Conservation (phyloP, 2,888 invertebrate species). For the Taphrorychus bicolor region DNA sequence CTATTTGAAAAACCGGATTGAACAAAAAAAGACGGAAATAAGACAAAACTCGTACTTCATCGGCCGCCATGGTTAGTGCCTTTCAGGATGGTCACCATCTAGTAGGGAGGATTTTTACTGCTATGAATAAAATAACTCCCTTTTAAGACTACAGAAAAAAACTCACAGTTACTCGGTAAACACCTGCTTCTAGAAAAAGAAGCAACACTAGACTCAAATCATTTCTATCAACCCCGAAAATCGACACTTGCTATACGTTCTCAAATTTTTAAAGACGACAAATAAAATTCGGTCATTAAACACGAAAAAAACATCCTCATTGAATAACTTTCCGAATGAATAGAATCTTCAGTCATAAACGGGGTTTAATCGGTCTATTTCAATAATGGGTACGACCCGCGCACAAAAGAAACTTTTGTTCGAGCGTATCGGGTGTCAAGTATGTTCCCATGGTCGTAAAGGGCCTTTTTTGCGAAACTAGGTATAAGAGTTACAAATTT, state of each 20-base stretch:
- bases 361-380: conserved; percentile 40
- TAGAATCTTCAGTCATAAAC: conserved; percentile 27
- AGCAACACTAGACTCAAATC: no score
- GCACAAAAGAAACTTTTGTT: conserved; percentile 42
- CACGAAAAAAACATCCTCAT: conserved; percentile 21
- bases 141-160: no score
- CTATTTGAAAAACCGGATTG: no score
- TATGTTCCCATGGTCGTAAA: conserved; percentile 58
- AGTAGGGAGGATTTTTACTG: no score
- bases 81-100: no score
- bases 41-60: no score
- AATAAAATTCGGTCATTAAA: conserved; percentile 35
- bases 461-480: conserved; percentile 53
- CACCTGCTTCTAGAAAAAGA: no score
- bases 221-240: conserved; percentile 7
- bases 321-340: conserved; percentile 25
- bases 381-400: conserved; percentile 33
- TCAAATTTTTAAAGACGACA: conserved; percentile 8
- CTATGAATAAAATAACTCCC: no score
- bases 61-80: no score
- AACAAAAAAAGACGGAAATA: no score
- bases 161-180: no score
- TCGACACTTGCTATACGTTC: conserved; percentile 5
- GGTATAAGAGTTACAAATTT: conserved; percentile 59
- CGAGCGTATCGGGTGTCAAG: conserved; percentile 57